Percentiles rank a stretch among this genome's conserved stretches.
These are phyloP conservation scores for Emys orbicularis DNA, from an alignment of 2,797 vertebrate genomes.

Conservation along the genomic window DNA sequence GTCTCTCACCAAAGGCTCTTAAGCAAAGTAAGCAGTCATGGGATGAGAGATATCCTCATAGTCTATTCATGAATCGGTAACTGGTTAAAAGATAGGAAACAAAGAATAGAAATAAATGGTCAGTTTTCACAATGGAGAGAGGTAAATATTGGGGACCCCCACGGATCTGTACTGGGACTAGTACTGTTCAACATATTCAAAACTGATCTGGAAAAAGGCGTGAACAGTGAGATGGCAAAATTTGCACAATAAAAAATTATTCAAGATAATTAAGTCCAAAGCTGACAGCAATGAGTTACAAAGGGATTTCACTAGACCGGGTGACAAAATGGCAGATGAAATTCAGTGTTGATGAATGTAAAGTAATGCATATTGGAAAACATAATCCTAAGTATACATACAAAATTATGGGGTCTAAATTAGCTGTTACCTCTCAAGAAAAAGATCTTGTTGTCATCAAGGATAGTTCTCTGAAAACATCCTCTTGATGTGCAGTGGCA, in stretches of 20 bases:
- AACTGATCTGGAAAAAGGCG: not conserved
- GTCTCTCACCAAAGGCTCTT: not conserved
- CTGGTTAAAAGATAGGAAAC: not conserved
- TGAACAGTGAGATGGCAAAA: not conserved
- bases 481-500: not conserved
- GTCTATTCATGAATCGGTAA: not conserved
- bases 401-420: not conserved
- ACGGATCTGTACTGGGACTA: not conserved
- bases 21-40: not conserved
- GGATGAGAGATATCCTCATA: not conserved
- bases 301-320: not conserved
- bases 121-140: not conserved
- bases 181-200: not conserved
- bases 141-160: not conserved
- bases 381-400: not conserved
- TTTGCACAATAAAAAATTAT: not conserved
- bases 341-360: not conserved
- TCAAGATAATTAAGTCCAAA: not conserved
- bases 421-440: not conserved
- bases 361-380: not conserved
- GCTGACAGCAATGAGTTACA: not conserved
- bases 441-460: not conserved
- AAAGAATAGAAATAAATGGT: not conserved
- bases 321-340: not conserved
- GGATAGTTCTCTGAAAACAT: not conserved